A percentile compares a stretch with the other conserved stretches of the same genome.
These are phyloP conservation scores for Drosophila anomalipes DNA, from an alignment of 2,888 invertebrate genomes.

Conservation along the genomic window DNA sequence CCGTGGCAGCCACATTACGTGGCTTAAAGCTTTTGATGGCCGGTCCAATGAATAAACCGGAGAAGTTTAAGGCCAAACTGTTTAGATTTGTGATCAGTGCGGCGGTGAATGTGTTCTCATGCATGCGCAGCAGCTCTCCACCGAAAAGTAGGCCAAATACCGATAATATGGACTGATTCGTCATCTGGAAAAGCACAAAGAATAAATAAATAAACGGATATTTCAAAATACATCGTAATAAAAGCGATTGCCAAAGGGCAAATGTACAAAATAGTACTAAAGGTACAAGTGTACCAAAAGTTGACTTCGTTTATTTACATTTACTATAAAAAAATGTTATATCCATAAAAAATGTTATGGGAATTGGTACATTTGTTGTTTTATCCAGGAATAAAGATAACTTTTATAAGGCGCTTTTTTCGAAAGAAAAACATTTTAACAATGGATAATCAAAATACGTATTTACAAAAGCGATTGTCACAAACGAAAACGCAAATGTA, in stretches of 20 bases:
- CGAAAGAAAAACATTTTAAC: too few species aligned
- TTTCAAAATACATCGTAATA: too few species aligned
- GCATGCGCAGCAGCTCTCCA: constrained; percentile 88
- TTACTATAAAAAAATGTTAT: neutral
- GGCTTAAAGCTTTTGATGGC: constrained; percentile 87
- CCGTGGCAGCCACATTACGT: constrained; percentile 86
- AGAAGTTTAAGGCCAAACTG: constrained; percentile 85
- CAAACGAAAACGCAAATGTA: too few species aligned
- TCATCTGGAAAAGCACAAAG: constrained; percentile 86
- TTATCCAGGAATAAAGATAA: too few species aligned
- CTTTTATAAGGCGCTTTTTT: too few species aligned
- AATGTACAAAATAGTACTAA: neutral
- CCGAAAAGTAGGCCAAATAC: constrained; percentile 90
- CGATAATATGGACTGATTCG: constrained; percentile 90
- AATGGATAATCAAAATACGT: too few species aligned
- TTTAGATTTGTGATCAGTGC: constrained; percentile 89
- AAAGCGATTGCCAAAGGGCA: neutral
- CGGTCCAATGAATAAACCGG: constrained; percentile 90
- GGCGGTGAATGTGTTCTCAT: constrained; percentile 88
- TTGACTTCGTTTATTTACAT: neutral
- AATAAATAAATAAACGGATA: constrained; percentile 1
- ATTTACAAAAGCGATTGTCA: too few species aligned
- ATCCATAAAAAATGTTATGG: neutral
- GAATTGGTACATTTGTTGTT: too few species aligned
- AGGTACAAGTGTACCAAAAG: neutral